Evolutionary conservation across 2,888 invertebrate genomes (phyloP).

Genomic region (Erebia palarica): DNA sequence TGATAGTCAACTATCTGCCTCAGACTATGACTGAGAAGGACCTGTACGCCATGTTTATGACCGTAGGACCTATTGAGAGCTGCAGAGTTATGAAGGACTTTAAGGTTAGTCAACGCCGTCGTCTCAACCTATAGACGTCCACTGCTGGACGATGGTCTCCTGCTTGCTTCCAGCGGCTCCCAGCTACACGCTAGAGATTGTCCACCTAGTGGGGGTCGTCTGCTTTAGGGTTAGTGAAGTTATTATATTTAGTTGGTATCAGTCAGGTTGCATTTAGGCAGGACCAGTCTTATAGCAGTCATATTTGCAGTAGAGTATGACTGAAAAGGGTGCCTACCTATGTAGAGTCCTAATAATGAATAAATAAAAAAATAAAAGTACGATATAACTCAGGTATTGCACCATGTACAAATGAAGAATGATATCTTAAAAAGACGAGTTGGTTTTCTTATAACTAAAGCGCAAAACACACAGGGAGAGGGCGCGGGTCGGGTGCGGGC

Average conservation of each 20-base stretch:
- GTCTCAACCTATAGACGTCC: too few relatives aligned
- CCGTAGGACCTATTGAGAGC: constrained; percentile 94
- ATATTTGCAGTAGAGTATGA: constrained; percentile 96
- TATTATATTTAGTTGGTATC: background rate
- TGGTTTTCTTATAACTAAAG: too few relatives aligned
- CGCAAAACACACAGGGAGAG: too few relatives aligned
- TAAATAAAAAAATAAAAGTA: too few relatives aligned
- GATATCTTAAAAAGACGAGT: too few relatives aligned
- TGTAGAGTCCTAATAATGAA: constrained; percentile 87
- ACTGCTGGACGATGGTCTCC: too few relatives aligned
- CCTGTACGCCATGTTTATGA: constrained; percentile 93
- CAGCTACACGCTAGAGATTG: too few relatives aligned
- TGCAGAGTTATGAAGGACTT: constrained; percentile 96
- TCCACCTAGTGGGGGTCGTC: background rate
- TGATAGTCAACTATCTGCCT: constrained; percentile 97
- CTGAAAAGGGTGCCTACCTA: constrained; percentile 94
- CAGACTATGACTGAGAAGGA: constrained; percentile 96
- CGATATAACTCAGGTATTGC: constrained; percentile 70
- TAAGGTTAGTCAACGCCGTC: constrained; percentile 78
- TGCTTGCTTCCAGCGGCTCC: too few relatives aligned
- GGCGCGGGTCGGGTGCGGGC: too few relatives aligned
- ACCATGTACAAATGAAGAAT: too few relatives aligned
- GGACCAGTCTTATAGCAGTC: constrained; percentile 96
- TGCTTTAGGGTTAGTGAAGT: background rate
- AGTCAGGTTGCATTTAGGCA: constrained; percentile 2